Evolutionary conservation across 2,113 vertebrate genomes (phyloP).

Genomic region (Cinclus mexicanus): DNA sequence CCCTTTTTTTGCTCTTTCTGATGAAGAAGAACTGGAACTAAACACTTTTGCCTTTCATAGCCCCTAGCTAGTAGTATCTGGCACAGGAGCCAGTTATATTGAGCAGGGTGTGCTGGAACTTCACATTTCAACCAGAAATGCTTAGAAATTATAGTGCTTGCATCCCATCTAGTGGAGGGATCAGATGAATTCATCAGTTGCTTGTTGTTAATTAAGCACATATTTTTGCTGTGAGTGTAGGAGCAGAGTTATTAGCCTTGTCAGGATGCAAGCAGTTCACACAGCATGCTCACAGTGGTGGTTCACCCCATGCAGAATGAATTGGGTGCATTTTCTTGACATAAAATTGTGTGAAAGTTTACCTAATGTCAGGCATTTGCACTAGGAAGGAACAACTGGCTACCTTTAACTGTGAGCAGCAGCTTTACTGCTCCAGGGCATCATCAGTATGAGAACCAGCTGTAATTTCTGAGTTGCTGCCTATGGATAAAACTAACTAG

Average conservation of each 20-base stretch:
- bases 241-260: background rate
- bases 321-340: background rate
- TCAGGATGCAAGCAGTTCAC: background rate
- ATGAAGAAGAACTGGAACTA: background rate
- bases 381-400: background rate
- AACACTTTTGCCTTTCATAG: constrained; percentile 2
- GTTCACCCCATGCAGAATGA: background rate
- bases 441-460: background rate
- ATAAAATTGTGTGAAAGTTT: background rate
- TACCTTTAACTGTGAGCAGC: background rate
- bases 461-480: constrained; percentile 16
- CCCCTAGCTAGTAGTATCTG: background rate
- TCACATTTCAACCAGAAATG: background rate
- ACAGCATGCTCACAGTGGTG: background rate
- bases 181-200: constrained; percentile 55
- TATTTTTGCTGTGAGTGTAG: background rate
- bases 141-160: constrained; percentile 45
- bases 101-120: background rate
- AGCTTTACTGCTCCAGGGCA: constrained; percentile 20
- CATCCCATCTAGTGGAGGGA: constrained; percentile 66
- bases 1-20: constrained; percentile 15
- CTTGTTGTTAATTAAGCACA: constrained; percentile 16
- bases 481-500: constrained; percentile 32
- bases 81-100: background rate
- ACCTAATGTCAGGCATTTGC: background rate